Conservation (phyloP, 2,113 vertebrate species). For the Macquaria ambigua region DNA sequence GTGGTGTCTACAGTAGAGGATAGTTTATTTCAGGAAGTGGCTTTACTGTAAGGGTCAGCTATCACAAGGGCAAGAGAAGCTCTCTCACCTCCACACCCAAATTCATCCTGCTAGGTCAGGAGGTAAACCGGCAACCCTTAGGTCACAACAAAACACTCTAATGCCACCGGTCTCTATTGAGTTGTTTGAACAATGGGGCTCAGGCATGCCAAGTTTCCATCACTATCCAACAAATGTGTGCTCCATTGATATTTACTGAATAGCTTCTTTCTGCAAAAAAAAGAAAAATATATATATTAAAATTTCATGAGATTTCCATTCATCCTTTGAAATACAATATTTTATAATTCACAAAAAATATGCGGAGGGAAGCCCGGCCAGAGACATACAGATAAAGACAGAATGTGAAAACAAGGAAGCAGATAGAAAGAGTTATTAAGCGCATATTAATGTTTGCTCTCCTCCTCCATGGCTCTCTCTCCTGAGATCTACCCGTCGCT, state of each 20-base stretch:
- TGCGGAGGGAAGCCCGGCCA: conserved; percentile 15
- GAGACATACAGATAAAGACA: conserved; percentile 42
- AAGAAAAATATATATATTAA: conserved; percentile 15
- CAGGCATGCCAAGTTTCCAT: neutral
- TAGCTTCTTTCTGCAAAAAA: conserved; percentile 20
- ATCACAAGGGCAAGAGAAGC: neutral
- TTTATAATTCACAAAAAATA: conserved; percentile 34
- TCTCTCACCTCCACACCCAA: neutral
- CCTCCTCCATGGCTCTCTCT: conserved; percentile 62
- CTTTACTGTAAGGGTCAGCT: neutral
- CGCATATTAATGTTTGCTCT: conserved; percentile 81
- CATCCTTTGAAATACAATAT: conserved; percentile 58
- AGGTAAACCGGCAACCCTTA: neutral
- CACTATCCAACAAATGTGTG: conserved; percentile 7
- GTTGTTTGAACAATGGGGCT: neutral
- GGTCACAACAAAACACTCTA: neutral
- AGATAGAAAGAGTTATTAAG: conserved; percentile 73
- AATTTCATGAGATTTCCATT: conserved; percentile 40
- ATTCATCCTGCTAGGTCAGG: neutral
- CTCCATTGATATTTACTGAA: conserved; percentile 38
- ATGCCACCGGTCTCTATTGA: neutral
- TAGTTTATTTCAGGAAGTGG: neutral
- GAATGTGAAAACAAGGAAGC: conserved; percentile 40
- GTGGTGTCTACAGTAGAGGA: neutral
- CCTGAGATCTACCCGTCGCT: conserved; percentile 65